Evolutionary conservation across 2,888 invertebrate species (phyloP).

Genomic region (Eucera pruinosa): DNA sequence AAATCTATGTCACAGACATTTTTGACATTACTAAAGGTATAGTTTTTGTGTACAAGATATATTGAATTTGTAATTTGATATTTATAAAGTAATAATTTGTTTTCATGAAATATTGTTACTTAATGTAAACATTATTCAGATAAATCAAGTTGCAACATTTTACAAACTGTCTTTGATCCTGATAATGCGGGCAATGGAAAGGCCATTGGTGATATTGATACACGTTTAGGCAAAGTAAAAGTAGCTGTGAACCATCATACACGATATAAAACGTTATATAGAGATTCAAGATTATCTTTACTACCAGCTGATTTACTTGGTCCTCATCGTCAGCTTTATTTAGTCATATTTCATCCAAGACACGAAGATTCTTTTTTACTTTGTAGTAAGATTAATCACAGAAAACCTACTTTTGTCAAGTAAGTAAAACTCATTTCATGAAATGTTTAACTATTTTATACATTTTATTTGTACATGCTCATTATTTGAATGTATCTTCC

Average conservation of each 20-base stretch:
- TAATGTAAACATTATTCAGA: conserved; percentile 72
- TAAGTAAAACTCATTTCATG: conserved; percentile 82
- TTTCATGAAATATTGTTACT: neutral
- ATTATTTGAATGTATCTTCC: too few species aligned
- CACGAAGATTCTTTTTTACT: conserved; percentile 91
- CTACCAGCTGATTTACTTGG: conserved; percentile 90
- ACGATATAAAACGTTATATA: conserved; percentile 87
- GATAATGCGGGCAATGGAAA: conserved; percentile 88
- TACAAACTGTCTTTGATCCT: conserved; percentile 94
- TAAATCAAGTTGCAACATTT: conserved; percentile 90
- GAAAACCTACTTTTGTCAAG: conserved; percentile 89
- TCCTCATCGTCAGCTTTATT: conserved; percentile 91
- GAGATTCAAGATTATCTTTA: conserved; percentile 90
- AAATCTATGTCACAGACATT: conserved; percentile 95
- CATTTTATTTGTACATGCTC: neutral
- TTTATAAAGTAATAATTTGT: neutral
- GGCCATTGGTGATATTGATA: conserved; percentile 92
- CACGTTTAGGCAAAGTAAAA: conserved; percentile 90
- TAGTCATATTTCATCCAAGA: conserved; percentile 92
- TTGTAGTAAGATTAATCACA: conserved; percentile 92
- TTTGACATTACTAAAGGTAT: conserved; percentile 89
- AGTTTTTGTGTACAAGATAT: conserved; percentile 2
- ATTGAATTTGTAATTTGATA: neutral
- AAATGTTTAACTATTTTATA: neutral
- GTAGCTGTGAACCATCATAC: conserved; percentile 88